Base-by-base conservation (phyloP, 1,140 invertebrate genomes). In the Meteorus sp. region DNA sequence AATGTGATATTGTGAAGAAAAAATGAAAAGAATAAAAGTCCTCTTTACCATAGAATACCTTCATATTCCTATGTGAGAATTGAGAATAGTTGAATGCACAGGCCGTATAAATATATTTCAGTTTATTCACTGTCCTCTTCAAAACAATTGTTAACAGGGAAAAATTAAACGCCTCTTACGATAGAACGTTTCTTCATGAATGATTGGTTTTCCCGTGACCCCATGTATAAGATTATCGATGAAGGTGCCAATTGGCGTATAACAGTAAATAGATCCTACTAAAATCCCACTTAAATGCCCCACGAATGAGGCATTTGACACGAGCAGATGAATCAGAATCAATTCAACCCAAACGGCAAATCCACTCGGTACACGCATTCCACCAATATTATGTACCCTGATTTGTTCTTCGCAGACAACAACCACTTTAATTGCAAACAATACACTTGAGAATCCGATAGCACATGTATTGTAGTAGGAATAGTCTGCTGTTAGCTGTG, bases 261-360 rank as follows among this genome's bases (percentile, higher is more conserved):
- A 83, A 41, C 82, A 82, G 67, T 89, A 90, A 1, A 85, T 61
- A 54, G 87, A 73, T 20, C 88, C 88, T 35, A 86, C 83, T 3
- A 90, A 64, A 63, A 89, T 88, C n/a, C 88, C 88, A 47, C 87
- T 85, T 15, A 90, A 72, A 70, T 90, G 88, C 45, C 88, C 88
- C 50, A 82, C 67, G 64, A 86, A 85, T 1, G 83, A 86, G 6
- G 83, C 75, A 62, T 85, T 82, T 29, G 86, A 86, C 1, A 86
- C 83, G 7, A 88, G 63, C 0, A 90, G 27, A 65, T 89, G 85
- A 59, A 90, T 89, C 2, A 88, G 67, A 13, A 88, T 51, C n/a
- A 90, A 69, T 67, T 90, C 88, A 1, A 77, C 74, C 88, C 88
- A 90, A 44, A 85, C 86, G 4, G 85, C 82, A 65, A 83, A 80